Percentiles rank a stretch among this genome's conserved stretches.
These are phyloP conservation scores for Ophioninae sp. DNA, from an alignment of 2,888 invertebrate genomes.

Conservation along the genomic window DNA sequence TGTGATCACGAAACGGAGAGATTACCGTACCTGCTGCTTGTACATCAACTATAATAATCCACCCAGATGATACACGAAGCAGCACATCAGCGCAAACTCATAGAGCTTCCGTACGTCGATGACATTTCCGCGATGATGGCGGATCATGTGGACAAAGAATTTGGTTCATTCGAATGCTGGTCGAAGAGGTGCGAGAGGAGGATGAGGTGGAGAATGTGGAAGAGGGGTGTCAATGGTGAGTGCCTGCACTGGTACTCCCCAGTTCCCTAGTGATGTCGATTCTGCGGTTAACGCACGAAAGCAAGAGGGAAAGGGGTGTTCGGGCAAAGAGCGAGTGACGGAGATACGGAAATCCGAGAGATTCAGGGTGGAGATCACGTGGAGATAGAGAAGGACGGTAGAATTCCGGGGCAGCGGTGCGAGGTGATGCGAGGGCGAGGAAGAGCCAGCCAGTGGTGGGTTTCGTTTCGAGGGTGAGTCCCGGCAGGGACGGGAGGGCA, in stretches of 20 bases:
- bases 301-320: slow-evolving; percentile 47
- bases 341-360: slow-evolving; percentile 50
- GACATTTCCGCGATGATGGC: slow-evolving; percentile 34
- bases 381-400: slow-evolving; percentile 55
- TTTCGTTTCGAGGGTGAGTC: slow-evolving; percentile 59
- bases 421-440: slow-evolving; percentile 65
- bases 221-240: slow-evolving; percentile 23
- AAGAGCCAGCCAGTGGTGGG: slow-evolving; percentile 53
- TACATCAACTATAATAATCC: neutral
- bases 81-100: slow-evolving; percentile 47
- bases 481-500: slow-evolving; percentile 73
- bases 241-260: slow-evolving; percentile 44
- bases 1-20: neutral
- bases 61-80: slow-evolving; percentile 23
- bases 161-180: slow-evolving; percentile 34
- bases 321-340: slow-evolving; percentile 49
- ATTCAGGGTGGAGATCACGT: slow-evolving; percentile 52
- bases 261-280: slow-evolving; percentile 51
- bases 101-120: neutral
- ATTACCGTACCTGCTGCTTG: neutral
- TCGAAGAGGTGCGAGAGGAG: slow-evolving; percentile 30
- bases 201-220: neutral
- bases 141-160: slow-evolving; percentile 43
- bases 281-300: slow-evolving; percentile 52
- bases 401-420: slow-evolving; percentile 54